Evolutionary conservation across 2,888 invertebrate species (phyloP).

Genomic region (Eledona agricola): DNA sequence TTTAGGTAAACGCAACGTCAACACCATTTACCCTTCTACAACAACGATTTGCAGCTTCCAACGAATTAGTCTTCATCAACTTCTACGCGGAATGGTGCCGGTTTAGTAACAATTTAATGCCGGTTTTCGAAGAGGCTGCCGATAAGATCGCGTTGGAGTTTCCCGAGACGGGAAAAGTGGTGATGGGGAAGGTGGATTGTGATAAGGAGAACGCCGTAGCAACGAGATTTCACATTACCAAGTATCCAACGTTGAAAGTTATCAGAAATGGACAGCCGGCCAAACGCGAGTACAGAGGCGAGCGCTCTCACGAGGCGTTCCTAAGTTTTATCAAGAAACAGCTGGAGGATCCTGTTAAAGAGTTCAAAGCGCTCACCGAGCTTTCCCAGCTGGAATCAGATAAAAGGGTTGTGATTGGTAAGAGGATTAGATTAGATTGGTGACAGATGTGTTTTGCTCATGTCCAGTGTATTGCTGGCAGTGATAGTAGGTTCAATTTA

Average conservation of each 20-base stretch:
- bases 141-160: constrained; percentile 82
- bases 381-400: constrained; percentile 79
- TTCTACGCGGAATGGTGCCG: constrained; percentile 99
- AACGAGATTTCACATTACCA: constrained; percentile 92
- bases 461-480: too few relatives aligned
- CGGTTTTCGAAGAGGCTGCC: constrained; percentile 96
- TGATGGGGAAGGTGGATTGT: constrained; percentile 97
- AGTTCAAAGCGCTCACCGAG: constrained; percentile 78
- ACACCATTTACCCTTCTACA: neutral
- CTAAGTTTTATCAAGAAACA: constrained; percentile 85
- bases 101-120: constrained; percentile 96
- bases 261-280: constrained; percentile 90
- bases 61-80: constrained; percentile 97
- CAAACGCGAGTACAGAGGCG: constrained; percentile 89
- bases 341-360: constrained; percentile 84
- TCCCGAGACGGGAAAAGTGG: constrained; percentile 83
- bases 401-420: constrained; percentile 85
- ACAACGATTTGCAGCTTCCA: constrained; percentile 74
- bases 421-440: too few relatives aligned
- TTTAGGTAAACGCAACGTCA: constrained; percentile 69
- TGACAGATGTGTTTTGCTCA: too few relatives aligned
- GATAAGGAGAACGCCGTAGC: constrained; percentile 90
- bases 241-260: constrained; percentile 97
- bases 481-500: too few relatives aligned
- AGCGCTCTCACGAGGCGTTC: constrained; percentile 90